Evolutionary conservation across 2,113 vertebrate species (phyloP).

Genomic region (Helogale parvula): DNA sequence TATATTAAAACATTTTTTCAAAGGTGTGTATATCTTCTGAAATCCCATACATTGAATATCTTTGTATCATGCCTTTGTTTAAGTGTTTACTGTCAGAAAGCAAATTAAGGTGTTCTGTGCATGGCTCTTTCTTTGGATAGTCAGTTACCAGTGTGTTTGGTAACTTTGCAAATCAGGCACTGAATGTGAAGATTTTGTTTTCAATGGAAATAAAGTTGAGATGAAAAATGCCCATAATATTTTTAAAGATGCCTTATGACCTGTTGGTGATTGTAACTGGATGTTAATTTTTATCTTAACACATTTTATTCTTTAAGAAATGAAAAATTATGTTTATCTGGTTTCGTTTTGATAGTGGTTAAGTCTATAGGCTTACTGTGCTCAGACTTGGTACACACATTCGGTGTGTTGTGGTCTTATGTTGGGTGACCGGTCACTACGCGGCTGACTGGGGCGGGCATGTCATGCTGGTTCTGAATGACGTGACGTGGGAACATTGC

Average conservation of each 20-base stretch:
- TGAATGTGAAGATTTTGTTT: neutral
- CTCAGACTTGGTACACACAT: neutral
- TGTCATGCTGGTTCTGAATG: neutral
- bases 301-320: neutral
- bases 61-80: neutral
- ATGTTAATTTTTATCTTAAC: neutral
- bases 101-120: neutral
- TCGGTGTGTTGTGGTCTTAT: neutral
- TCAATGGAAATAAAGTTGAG: neutral
- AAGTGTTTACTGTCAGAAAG: neutral
- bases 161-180: neutral
- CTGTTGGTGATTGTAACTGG: neutral
- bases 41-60: neutral
- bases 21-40: neutral
- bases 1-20: neutral
- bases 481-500: neutral
- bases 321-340: neutral
- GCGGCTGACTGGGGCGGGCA: neutral
- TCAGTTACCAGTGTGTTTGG: neutral
- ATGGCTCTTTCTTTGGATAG: neutral
- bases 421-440: neutral
- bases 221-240: neutral
- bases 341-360: neutral
- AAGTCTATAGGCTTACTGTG: neutral
- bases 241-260: neutral